Evolutionary conservation across 1,140 invertebrate species (phyloP).

Genomic region (Trigoniulus corallinus): DNA sequence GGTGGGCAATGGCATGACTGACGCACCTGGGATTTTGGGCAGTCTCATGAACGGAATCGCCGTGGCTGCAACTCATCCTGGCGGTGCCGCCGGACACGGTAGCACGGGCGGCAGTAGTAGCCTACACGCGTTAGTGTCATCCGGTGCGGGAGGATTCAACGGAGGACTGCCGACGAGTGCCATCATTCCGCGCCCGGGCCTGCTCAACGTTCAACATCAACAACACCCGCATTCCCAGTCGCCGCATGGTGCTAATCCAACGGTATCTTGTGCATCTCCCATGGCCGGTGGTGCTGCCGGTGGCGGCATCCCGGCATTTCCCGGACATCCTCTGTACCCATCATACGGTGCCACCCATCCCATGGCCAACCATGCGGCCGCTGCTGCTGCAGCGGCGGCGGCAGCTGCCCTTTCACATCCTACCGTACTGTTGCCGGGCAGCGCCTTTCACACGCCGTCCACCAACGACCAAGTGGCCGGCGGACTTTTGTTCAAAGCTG

Average conservation of each 20-base stretch:
- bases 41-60: not conserved
- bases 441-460: slow-evolving; percentile 3
- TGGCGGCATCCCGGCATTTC: not conserved
- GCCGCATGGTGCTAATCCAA: not conserved
- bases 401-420: not conserved
- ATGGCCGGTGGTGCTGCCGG: too few species aligned
- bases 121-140: not conserved
- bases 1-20: too few species aligned
- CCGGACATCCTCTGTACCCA: not conserved
- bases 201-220: not conserved
- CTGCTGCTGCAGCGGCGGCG: not conserved
- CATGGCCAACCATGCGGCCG: not conserved
- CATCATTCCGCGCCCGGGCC: slow-evolving; percentile 7
- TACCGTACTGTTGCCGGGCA: not conserved
- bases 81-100: too few species aligned
- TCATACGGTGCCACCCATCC: not conserved
- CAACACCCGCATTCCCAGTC: not conserved
- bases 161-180: not conserved
- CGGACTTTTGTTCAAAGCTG: not conserved
- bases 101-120: not conserved
- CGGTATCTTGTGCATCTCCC: not conserved
- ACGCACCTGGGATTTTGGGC: not conserved
- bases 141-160: not conserved
- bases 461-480: not conserved
- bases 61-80: not conserved